Conservation (phyloP, 1,140 invertebrate genomes). For the Heliconius nattereri region DNA sequence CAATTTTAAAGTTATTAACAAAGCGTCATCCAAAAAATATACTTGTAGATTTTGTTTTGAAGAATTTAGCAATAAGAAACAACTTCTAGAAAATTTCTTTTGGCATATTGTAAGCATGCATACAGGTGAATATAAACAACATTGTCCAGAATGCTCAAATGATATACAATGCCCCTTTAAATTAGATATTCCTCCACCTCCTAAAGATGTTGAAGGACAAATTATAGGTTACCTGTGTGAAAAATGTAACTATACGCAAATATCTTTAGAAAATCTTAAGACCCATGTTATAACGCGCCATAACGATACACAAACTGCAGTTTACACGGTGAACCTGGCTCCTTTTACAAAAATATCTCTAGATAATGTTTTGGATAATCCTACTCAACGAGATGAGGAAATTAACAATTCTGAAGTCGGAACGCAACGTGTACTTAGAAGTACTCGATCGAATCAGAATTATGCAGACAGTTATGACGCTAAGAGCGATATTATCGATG, state of each 20-base stretch:
- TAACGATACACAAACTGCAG: constrained; percentile 66
- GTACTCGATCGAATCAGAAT: constrained; percentile 51
- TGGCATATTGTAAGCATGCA: constrained; percentile 86
- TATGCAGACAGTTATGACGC: constrained; percentile 44
- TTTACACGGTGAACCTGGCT: constrained; percentile 68
- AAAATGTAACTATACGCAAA: constrained; percentile 86
- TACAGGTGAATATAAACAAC: constrained; percentile 87
- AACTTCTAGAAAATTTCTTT: constrained; percentile 80
- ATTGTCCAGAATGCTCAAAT: constrained; percentile 81
- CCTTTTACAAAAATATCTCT: constrained; percentile 10
- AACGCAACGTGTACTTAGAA: constrained; percentile 45
- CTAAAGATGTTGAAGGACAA: constrained; percentile 61
- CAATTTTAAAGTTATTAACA: constrained; percentile 59
- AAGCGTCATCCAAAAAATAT: constrained; percentile 59
- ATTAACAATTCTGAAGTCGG: not conserved
- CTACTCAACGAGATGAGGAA: not conserved
- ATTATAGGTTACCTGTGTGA: constrained; percentile 85
- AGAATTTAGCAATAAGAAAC: constrained; percentile 61
- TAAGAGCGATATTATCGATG: constrained; percentile 31
- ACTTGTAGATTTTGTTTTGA: constrained; percentile 81
- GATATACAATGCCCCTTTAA: constrained; percentile 52
- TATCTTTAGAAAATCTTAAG: constrained; percentile 82
- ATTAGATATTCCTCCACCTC: constrained; percentile 69
- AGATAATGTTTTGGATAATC: not conserved
- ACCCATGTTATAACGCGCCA: constrained; percentile 83